phyloP scores from a whole-genome alignment of 2,797 vertebrate genomes.

The Notolabrus celidotus region DNA sequence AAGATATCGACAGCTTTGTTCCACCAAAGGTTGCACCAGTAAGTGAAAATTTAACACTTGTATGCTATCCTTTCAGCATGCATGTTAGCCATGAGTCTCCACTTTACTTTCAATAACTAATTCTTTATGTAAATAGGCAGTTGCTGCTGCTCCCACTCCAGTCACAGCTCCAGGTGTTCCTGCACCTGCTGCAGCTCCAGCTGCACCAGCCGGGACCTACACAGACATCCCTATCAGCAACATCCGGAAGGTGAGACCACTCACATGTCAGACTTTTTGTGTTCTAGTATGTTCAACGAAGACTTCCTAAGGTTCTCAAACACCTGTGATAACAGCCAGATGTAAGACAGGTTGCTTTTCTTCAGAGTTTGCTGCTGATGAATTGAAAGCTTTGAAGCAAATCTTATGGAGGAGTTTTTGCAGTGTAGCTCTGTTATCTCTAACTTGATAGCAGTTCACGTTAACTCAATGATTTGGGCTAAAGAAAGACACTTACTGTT shows the following conservation, averaged over 20 bases:
- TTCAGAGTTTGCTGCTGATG: neutral
- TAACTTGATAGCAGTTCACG: no score
- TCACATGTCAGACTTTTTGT: constrained; percentile 6
- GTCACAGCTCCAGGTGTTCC: constrained; percentile 73
- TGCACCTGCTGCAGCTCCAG: constrained; percentile 48
- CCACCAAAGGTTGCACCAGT: constrained; percentile 90
- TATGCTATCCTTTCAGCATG: neutral
- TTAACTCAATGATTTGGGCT: constrained; percentile 39
- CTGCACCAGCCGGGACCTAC: constrained; percentile 90
- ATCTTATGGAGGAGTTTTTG: constrained; percentile 24
- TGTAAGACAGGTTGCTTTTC: no score
- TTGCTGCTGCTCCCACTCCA: constrained; percentile 62
- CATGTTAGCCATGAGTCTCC: neutral
- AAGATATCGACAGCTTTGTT: constrained; percentile 95
- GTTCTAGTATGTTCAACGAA: neutral
- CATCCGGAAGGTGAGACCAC: constrained; percentile 90
- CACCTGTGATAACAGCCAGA: no score
- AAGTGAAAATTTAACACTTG: constrained; percentile 69
- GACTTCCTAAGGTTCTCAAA: no score
- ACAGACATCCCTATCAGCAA: constrained; percentile 96
- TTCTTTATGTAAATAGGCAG: constrained; percentile 58
- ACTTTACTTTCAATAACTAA: neutral
- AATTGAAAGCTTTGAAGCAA: constrained; percentile 17
- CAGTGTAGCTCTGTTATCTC: constrained; percentile 35
- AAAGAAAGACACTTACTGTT: constrained; percentile 9